Percentiles rank a stretch among this genome's conserved stretches.
Evolutionary conservation across 2,113 vertebrate species (phyloP).

Genomic region (Phyllostomus discolor): DNA sequence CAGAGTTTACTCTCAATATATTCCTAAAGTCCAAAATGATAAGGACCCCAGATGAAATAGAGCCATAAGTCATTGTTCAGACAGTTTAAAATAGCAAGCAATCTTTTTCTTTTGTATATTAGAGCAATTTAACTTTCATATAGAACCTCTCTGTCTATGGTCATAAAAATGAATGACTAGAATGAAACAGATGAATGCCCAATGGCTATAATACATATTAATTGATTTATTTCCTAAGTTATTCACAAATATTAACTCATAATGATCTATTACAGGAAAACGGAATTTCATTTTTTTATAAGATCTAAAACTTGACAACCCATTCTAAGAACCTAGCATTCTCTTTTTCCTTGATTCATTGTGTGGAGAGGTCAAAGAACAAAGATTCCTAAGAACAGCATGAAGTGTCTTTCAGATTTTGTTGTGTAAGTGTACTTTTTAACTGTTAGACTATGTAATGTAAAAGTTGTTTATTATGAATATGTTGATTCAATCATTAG

Average conservation of each 20-base stretch:
- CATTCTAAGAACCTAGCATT: not conserved
- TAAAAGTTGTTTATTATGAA: not conserved
- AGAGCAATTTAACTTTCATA: slow-evolving; percentile 30
- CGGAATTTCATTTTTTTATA: not conserved
- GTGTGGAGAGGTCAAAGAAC: not conserved
- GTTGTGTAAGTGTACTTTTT: not conserved
- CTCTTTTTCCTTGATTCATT: not conserved
- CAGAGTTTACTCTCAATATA: not conserved
- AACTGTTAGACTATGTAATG: not conserved
- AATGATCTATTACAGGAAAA: slow-evolving; percentile 17
- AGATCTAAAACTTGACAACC: not conserved
- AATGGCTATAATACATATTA: slow-evolving; percentile 49
- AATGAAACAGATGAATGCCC: slow-evolving; percentile 52
- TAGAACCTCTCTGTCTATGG: slow-evolving; percentile 29
- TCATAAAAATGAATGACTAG: slow-evolving; percentile 54
- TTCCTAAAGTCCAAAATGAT: slow-evolving; percentile 8
- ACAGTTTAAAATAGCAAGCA: slow-evolving; percentile 22
- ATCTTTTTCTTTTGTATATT: slow-evolving; percentile 41
- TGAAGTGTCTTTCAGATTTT: not conserved
- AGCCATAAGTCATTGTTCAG: slow-evolving; percentile 5
- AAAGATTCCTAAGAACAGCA: not conserved
- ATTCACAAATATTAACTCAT: slow-evolving; percentile 44
- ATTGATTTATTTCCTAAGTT: slow-evolving; percentile 53
- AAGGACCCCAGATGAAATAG: not conserved
- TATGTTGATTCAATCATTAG: not conserved